Base-by-base conservation (phyloP, 2,888 invertebrate species). In the Zootermopsis nevadensis region DNA sequence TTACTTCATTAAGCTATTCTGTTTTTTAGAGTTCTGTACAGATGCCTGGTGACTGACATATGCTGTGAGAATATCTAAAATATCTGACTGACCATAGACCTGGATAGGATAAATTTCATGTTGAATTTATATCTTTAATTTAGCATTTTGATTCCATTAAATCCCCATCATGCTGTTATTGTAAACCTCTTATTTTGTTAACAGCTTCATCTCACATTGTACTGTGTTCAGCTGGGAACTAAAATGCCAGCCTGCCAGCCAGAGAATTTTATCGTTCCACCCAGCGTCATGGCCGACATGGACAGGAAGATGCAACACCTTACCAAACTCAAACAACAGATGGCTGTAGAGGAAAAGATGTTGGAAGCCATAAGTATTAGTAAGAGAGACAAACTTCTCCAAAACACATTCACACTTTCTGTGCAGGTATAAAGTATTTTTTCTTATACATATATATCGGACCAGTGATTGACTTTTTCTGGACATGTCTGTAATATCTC, bases 311-410 rank as follows among this genome's bases (percentile, higher is more conserved):
- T 38, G 24, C 35, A 74, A 30, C n/a, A 38, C 22, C 33, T 74
- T 24, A 35, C n/a, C 24, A 74, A 30, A 27, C 38, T 38, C n/a
- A 74, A 38, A 38, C 35, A 38, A 74, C 7, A 74, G 24, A 38
- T 74, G 7, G 35, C 38, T 22, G 0, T 38, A 19, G 24, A 74
- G 38, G 74, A 74, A 27, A 74, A 74, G 33, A n/a, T 38, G 33
- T 24, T 74, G n/a, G 74, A 74, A 38, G 38, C 74, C 15, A 38
- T 74, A 19, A 74, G 38, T 19, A 74, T 74, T 35, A 38, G n/a
- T n/a, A 74, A 24, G 74, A 35, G 74, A 38, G 38, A 38, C 8
- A 35, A 38, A 15, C 2, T 74, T 24, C 27, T 74, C 12, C 74
- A 74, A 35, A 38, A 74, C 19, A 74, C 35, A 7, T 74, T 74